A percentile compares a stretch with the other conserved stretches of the same genome.
phyloP scores from a whole-genome alignment of 2,113 vertebrate species.

The Struthio camelus region DNA sequence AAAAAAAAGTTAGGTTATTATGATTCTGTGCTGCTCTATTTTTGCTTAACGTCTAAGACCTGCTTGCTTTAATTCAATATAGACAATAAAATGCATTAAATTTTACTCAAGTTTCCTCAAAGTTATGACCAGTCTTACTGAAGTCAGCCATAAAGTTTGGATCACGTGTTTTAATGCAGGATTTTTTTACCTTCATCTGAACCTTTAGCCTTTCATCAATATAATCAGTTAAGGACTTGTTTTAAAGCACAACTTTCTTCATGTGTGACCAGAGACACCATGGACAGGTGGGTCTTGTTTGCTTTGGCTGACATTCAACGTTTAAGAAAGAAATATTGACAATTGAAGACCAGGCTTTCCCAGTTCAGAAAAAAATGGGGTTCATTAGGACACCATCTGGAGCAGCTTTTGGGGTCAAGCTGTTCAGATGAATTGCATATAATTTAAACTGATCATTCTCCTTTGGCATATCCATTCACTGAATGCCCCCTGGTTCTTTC shows the following conservation, averaged over 20 bases:
- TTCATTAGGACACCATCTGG: not conserved
- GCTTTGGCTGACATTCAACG: slow-evolving; percentile 34
- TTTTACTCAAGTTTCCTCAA: not conserved
- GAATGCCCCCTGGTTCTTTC: not conserved
- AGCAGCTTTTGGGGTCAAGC: slow-evolving; percentile 10
- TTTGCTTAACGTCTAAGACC: not conserved
- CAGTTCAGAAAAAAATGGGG: not conserved
- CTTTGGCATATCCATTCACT: not conserved
- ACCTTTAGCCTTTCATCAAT: not conserved
- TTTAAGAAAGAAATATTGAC: slow-evolving; percentile 18
- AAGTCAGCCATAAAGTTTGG: not conserved
- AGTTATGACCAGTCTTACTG: not conserved
- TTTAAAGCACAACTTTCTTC: slow-evolving; percentile 31
- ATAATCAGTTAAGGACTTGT: not conserved
- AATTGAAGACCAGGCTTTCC: slow-evolving; percentile 10
- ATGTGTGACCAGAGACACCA: not conserved
- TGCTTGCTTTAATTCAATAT: not conserved
- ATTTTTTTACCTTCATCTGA: slow-evolving; percentile 19
- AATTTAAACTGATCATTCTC: not conserved
- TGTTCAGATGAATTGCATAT: not conserved
- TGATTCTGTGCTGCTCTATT: not conserved
- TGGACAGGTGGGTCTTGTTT: slow-evolving; percentile 61
- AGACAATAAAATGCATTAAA: not conserved
- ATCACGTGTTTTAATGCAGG: not conserved
- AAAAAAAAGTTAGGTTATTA: not conserved